These are phyloP conservation scores for Gonioctena quinquepunctata DNA, from an alignment of 1,140 invertebrate species.

Conservation along the genomic window DNA sequence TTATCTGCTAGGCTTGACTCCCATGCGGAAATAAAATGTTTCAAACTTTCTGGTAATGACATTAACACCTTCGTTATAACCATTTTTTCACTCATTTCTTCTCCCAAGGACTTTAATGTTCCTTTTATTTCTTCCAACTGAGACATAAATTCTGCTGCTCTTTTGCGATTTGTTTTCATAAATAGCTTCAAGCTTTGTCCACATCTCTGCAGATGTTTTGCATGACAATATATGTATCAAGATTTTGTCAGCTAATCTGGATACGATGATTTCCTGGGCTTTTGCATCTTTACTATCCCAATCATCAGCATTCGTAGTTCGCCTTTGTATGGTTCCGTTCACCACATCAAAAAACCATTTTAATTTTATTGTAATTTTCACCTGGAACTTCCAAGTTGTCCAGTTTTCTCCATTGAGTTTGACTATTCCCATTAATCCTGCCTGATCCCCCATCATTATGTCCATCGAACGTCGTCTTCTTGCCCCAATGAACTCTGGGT, in stretches of 20 bases:
- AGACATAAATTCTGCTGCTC: slow-evolving; percentile 12
- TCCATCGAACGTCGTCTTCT: no score
- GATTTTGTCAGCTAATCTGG: slow-evolving; percentile 15
- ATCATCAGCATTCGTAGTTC: background rate
- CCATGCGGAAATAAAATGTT: no score
- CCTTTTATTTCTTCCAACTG: no score
- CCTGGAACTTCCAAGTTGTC: background rate
- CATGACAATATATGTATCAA: slow-evolving; percentile 21
- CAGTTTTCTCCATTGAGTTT: slow-evolving; percentile 1
- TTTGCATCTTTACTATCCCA: slow-evolving; percentile 16
- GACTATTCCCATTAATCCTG: no score
- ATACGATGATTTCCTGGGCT: slow-evolving; percentile 17
- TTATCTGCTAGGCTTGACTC: no score
- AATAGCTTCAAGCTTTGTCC: slow-evolving; percentile 21
- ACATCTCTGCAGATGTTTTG: slow-evolving; percentile 23
- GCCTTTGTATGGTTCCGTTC: background rate
- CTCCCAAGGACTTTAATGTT: slow-evolving; percentile 2
- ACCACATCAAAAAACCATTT: background rate
- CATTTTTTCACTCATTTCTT: slow-evolving; percentile 18
- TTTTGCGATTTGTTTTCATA: slow-evolving; percentile 23
- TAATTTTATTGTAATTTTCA: slow-evolving; percentile 1
- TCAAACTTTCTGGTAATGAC: no score
- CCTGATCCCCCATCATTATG: no score
- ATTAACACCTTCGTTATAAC: background rate
- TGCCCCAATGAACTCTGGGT: no score